A percentile compares a stretch with the other conserved stretches of the same genome.
Evolutionary conservation across 2,888 invertebrate genomes (phyloP).

Genomic region (Trichacis sp.): DNA sequence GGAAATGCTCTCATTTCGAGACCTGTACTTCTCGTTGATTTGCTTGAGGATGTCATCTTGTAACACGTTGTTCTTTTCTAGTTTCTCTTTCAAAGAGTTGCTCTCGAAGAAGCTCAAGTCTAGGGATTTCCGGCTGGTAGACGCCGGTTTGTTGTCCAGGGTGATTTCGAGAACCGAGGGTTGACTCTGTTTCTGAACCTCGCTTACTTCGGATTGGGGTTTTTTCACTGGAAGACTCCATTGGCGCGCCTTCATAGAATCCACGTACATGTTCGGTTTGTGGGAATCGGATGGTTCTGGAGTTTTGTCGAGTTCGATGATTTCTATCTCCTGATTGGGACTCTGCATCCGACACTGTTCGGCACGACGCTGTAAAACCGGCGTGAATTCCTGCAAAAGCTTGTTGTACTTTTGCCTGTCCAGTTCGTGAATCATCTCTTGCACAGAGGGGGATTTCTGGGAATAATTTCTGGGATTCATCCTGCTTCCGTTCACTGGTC

Average conservation of each 20-base stretch:
- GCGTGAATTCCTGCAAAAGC: slow-evolving; percentile 52
- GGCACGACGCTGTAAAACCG: slow-evolving; percentile 40
- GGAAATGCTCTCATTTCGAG: slow-evolving; percentile 52
- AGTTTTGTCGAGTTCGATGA: slow-evolving; percentile 55
- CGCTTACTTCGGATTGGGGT: not conserved
- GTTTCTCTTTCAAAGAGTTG: slow-evolving; percentile 57
- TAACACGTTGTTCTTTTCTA: slow-evolving; percentile 53
- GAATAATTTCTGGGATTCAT: not conserved
- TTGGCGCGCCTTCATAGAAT: not conserved
- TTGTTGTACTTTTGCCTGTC: slow-evolving; percentile 57
- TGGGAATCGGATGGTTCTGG: slow-evolving; percentile 8
- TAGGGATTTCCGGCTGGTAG: not conserved
- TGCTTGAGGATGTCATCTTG: slow-evolving; percentile 53
- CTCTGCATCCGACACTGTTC: slow-evolving; percentile 25
- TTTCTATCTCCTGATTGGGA: slow-evolving; percentile 42
- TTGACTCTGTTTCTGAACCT: not conserved
- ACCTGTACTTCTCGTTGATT: slow-evolving; percentile 53
- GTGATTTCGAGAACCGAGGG: slow-evolving; percentile 4
- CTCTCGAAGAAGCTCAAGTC: slow-evolving; percentile 29
- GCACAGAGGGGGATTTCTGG: not conserved
- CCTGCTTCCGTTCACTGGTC: not conserved
- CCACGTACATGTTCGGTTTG: not conserved
- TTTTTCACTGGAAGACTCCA: not conserved
- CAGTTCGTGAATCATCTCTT: slow-evolving; percentile 10
- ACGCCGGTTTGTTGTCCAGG: slow-evolving; percentile 8